Evolutionary conservation across 2,888 invertebrate genomes (phyloP), one percentile per base, ranked within the genome.

Genomic region (Leucophenga montana): DNA sequence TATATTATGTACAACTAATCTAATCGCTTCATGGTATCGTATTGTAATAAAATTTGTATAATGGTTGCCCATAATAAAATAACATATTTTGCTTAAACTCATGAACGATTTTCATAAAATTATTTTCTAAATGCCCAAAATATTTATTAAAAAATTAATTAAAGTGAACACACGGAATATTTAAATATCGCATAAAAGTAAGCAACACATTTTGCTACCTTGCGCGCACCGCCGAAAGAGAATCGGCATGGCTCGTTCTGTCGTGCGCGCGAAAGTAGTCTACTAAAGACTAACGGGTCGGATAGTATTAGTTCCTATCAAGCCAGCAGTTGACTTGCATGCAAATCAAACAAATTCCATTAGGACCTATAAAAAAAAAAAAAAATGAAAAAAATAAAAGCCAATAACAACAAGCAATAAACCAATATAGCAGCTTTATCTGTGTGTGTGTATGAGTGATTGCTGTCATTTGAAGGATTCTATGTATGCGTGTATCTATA

Each of bases 311-410:
- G 39, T 39, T 39, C 39, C 9, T 8, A 11, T 11, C 9, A 11
- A 39, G 11, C 11, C 39, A 39, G 16, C 33, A 39, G 9, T 16
- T 27, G 61, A 6, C n/a, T 61, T 59, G 48, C 75, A 75, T 73
- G 77, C 76, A 71, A 76, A 11, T 76, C 76, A 74, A 54, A 59
- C 68, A 77, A 77, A 75, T 75, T 65, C 74, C 75, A 76, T 77
- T 77, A 77, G 72, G 61, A 48, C 62, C 16, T 16, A 22, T 50
- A 14, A 22, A 65, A 39, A 0, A 44, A 5, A 59, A 59, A 31
- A 33, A 0, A 31, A 31, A 67, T 13, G 48, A 54, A 54, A 56
- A 56, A 54, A 56, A n/a, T n/a, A n/a, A n/a, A n/a, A n/a, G n/a
- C 64, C 33, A 61, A 61, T 46, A 61, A 69, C 20, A 39, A 22